A percentile compares a stretch with the other conserved stretches of the same genome.
These are phyloP conservation scores for Labeo rohita DNA, from an alignment of 2,113 vertebrate genomes.

Conservation along the genomic window DNA sequence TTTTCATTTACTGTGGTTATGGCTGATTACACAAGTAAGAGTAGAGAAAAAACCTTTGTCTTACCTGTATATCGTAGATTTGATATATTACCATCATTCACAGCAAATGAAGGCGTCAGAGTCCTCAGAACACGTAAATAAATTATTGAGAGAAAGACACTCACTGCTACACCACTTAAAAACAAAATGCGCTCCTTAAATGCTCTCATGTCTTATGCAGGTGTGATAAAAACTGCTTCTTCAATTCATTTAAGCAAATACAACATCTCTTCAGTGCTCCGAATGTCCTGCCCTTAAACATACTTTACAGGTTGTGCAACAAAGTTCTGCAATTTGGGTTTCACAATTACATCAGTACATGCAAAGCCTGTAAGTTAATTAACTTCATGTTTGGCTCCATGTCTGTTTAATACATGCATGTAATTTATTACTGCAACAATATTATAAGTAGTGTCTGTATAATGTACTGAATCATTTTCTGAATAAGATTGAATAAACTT, in stretches of 20 bases:
- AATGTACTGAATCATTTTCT: too few relatives aligned
- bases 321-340: not conserved
- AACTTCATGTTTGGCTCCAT: not conserved
- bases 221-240: not conserved
- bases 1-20: not conserved
- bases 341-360: not conserved
- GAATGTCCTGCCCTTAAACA: not conserved
- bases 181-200: not conserved
- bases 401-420: not conserved
- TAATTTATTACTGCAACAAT: too few relatives aligned
- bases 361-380: not conserved
- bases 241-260: not conserved
- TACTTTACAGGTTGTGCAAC: not conserved
- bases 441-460: too few relatives aligned
- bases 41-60: not conserved
- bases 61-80: not conserved
- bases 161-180: not conserved
- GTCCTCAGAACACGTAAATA: not conserved
- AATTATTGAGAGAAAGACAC: not conserved
- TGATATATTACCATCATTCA: not conserved
- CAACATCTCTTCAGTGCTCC: not conserved
- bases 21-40: not conserved
- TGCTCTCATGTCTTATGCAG: not conserved
- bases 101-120: not conserved
- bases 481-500: too few relatives aligned